Percentiles rank a stretch among this genome's conserved stretches.
These are phyloP conservation scores for Diploptera punctata DNA, from an alignment of 2,888 invertebrate genomes.

Conservation along the genomic window DNA sequence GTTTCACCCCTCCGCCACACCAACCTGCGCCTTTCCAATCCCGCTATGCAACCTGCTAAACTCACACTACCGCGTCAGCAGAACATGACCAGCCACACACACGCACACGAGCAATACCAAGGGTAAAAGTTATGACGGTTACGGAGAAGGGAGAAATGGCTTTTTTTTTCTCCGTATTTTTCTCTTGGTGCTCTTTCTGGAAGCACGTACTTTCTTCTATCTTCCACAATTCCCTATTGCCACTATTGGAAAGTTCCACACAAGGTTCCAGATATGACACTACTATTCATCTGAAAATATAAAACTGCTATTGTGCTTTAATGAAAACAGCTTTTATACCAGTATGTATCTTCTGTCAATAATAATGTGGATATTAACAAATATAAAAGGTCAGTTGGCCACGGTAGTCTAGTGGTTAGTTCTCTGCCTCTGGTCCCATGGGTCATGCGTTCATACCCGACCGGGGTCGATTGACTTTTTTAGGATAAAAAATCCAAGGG, in stretches of 20 bases:
- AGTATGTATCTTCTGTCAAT: no score
- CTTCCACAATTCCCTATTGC: constrained; percentile 23
- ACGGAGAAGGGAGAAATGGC: not conserved
- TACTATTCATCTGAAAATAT: constrained; percentile 21
- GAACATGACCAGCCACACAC: constrained; percentile 20
- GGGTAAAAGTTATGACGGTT: constrained; percentile 31
- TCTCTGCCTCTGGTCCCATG: no score
- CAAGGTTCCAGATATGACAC: not conserved
- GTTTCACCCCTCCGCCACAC: not conserved
- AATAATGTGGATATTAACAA: no score
- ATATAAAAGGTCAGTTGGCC: no score
- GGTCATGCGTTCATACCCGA: no score
- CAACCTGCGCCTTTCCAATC: not conserved
- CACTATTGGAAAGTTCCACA: no score
- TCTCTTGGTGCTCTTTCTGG: not conserved
- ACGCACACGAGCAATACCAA: not conserved
- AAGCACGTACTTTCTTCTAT: not conserved
- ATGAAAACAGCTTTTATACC: no score
- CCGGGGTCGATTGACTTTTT: no score
- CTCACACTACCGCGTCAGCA: constrained; percentile 22
- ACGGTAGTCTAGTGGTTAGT: no score
- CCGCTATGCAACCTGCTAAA: constrained; percentile 11
- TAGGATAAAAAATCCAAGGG: no score
- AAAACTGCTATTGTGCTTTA: no score
- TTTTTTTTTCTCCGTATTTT: not conserved